Evolutionary conservation across 2,888 invertebrate species (phyloP).

Genomic region (Sesia apiformis): DNA sequence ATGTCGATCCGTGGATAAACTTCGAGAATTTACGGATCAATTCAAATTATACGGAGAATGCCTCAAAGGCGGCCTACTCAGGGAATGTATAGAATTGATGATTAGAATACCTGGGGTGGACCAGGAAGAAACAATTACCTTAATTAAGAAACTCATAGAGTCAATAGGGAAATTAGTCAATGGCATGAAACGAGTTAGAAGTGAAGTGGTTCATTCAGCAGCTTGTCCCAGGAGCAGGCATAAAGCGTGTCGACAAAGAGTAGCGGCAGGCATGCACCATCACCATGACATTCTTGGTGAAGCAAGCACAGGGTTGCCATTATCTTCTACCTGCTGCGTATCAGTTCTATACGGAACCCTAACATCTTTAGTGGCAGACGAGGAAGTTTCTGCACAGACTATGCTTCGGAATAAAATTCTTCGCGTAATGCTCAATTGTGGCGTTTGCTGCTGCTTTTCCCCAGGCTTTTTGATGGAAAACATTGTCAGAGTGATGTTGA

Average conservation of each 20-base stretch:
- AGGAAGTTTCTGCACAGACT: conserved; percentile 41
- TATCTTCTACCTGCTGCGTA: conserved; percentile 69
- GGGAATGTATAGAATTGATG: conserved; percentile 71
- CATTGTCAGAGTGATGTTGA: conserved; percentile 61
- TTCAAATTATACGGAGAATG: conserved; percentile 76
- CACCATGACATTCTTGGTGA: conserved; percentile 75
- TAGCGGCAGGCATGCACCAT: conserved; percentile 69
- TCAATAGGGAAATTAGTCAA: conserved; percentile 71
- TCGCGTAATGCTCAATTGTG: conserved; percentile 70
- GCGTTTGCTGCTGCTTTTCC: conserved; percentile 78
- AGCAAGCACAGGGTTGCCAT: conserved; percentile 44
- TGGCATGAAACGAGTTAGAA: conserved; percentile 72
- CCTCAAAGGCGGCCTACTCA: conserved; percentile 71
- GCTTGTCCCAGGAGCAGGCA: conserved; percentile 69
- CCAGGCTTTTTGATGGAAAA: conserved; percentile 64
- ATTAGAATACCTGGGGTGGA: conserved; percentile 62
- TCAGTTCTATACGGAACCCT: conserved; percentile 73
- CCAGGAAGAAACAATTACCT: conserved; percentile 37
- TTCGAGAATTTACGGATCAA: conserved; percentile 73
- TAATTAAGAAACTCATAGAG: conserved; percentile 72
- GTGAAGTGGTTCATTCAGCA: conserved; percentile 71
- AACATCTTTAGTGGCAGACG: conserved; percentile 58
- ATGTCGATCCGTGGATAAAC: conserved; percentile 65
- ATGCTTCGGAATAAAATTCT: conserved; percentile 61
- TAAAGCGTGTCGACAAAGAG: conserved; percentile 57